Conservation (phyloP, 2,113 vertebrate species). For the Xiphophorus couchianus region DNA sequence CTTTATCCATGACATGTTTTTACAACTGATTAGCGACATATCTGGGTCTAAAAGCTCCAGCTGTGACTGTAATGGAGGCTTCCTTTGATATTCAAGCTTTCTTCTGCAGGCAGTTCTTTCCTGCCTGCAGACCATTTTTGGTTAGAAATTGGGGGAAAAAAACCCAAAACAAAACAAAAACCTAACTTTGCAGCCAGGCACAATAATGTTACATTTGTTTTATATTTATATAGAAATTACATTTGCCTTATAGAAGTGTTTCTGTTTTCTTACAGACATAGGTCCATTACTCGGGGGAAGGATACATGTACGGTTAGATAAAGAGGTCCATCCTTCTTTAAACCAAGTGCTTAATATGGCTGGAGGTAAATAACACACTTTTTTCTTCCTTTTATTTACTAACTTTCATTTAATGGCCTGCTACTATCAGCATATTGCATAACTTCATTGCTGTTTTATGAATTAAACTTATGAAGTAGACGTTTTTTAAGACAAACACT, state of each 20-base stretch:
- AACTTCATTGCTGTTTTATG: neutral
- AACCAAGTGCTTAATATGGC: slow-evolving; percentile 84
- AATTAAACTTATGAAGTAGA: slow-evolving; percentile 3
- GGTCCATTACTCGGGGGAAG: slow-evolving; percentile 83
- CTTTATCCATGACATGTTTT: slow-evolving; percentile 39
- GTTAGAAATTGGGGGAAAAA: neutral
- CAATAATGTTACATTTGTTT: no score
- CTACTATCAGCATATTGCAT: neutral
- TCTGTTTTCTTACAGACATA: slow-evolving; percentile 80
- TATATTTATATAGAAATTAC: no score
- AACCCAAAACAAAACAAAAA: neutral
- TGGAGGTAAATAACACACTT: slow-evolving; percentile 79
- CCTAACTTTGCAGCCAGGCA: neutral
- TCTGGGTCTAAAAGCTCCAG: slow-evolving; percentile 38
- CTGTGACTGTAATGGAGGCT: neutral
- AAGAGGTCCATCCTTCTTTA: slow-evolving; percentile 85
- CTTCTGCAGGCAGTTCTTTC: slow-evolving; percentile 13
- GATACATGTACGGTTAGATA: slow-evolving; percentile 84
- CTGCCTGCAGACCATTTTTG: slow-evolving; percentile 2
- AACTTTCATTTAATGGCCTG: slow-evolving; percentile 1
- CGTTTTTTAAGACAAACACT: neutral
- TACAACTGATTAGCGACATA: slow-evolving; percentile 34
- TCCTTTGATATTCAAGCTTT: slow-evolving; percentile 24
- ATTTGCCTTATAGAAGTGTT: slow-evolving; percentile 13
- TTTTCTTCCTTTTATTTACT: slow-evolving; percentile 22